Evolutionary conservation across 2,888 invertebrate species (phyloP), one percentile per base, ranked within the genome.

Genomic region (Caenorhabditis sp.): DNA sequence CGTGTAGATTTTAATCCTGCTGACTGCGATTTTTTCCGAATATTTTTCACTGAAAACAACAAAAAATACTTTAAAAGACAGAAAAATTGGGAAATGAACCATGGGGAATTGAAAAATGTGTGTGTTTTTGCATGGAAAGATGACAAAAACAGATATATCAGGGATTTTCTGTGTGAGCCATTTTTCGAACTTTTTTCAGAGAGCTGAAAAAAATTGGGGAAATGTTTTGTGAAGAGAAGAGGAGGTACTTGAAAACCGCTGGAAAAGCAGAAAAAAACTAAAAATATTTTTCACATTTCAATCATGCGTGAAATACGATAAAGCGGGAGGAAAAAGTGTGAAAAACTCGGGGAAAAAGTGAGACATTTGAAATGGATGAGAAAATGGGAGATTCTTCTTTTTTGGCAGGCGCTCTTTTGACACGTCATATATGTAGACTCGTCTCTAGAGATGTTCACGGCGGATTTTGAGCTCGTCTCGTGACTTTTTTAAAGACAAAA

Each of bases 1-100:
- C 78, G 78, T 77, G 81, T 76, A 78, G 77, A 75, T 79, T 81
- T 81, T 76, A 80, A 76, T 78, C 77, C 76, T 78, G 79, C 75
- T 75, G 71, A 66, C 78, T 78, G 74, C 76, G 76, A 64, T 53
- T 50, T 26, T 43, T 51, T 63, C 58, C 31, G 5, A 43, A 12
- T 43, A 12, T 43, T 43, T 43, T 43, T 43, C 10, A 43, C 14
- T 43, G 43, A 43, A 43, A 43, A 43, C 12, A 43, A 43, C 43
- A 43, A 5, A 43, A 43, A 43, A 43, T 10, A 10, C 43, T 10
- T 10, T 53, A 59, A 58, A 55, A 49, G 54, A 62, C 66, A 58
- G 53, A 43, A 50, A 62, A 71, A 57, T 49, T 53, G 62, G 57
- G 23, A 43, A 50, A 60, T 36, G 63, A 59, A 66, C 54, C 24